phyloP scores from a whole-genome alignment of 1,140 invertebrate species.

The Lineus longissimus region DNA sequence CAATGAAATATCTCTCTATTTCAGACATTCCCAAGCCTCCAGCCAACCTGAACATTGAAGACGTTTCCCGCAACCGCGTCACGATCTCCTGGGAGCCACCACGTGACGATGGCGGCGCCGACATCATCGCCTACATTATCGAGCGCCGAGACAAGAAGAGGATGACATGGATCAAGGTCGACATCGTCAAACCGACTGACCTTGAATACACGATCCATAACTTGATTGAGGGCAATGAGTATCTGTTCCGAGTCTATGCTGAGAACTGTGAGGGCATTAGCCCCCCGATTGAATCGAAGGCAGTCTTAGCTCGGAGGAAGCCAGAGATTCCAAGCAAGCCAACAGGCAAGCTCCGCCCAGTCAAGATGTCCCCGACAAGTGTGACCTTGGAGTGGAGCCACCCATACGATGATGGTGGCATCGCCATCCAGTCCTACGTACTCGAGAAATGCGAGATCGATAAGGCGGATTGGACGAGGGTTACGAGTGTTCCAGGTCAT shows the following conservation, averaged over 20 bases:
- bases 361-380: conserved; percentile 83
- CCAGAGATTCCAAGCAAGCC: conserved; percentile 55
- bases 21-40: conserved; percentile 83
- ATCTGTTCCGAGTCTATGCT: conserved; percentile 85
- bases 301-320: conserved; percentile 79
- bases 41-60: conserved; percentile 86
- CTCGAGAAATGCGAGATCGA: conserved; percentile 91
- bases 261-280: conserved; percentile 86
- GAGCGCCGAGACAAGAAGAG: conserved; percentile 67
- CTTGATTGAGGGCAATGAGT: conserved; percentile 82
- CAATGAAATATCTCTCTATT: conserved; percentile 35
- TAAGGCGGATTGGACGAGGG: conserved; percentile 84
- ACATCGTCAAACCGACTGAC: conserved; percentile 25
- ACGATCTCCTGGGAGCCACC: conserved; percentile 91
- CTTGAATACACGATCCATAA: conserved; percentile 68
- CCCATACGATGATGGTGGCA: conserved; percentile 53
- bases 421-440: conserved; percentile 73
- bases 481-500: conserved; percentile 48
- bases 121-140: conserved; percentile 90
- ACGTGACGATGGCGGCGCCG: conserved; percentile 87
- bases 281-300: conserved; percentile 71
- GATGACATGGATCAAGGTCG: conserved; percentile 36
- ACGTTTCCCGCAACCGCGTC: conserved; percentile 89
- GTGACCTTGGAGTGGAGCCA: conserved; percentile 56
- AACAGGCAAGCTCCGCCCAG: conserved; percentile 84